phyloP scores from a whole-genome alignment of 2,888 invertebrate species.

The Thymelicus sylvestris region DNA sequence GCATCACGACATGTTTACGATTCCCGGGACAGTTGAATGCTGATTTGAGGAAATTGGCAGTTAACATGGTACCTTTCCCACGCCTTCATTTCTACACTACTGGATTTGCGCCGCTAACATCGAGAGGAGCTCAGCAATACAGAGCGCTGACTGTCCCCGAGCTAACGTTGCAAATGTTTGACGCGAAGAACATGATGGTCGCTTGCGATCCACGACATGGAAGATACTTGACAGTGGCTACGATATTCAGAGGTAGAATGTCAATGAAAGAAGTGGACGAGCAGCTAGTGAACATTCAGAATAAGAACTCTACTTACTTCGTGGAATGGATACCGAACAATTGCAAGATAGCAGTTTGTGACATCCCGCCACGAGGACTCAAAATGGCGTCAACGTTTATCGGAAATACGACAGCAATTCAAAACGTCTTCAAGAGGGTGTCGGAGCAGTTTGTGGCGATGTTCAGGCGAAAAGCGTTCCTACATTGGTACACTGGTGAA shows the following conservation, averaged over 20 bases:
- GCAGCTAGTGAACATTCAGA: constrained; percentile 90
- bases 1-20: constrained; percentile 91
- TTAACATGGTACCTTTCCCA: constrained; percentile 87
- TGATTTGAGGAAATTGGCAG: constrained; percentile 74
- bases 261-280: constrained; percentile 97
- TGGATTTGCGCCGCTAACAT: constrained; percentile 88
- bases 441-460: constrained; percentile 95
- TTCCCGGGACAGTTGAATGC: constrained; percentile 83
- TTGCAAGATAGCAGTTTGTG: constrained; percentile 91
- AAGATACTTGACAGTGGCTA: constrained; percentile 94
- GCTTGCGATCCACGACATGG: constrained; percentile 97
- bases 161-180: constrained; percentile 86
- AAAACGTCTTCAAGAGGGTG: constrained; percentile 93
- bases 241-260: constrained; percentile 95
- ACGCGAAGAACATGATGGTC: constrained; percentile 93
- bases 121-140: constrained; percentile 94
- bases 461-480: constrained; percentile 98
- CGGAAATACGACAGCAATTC: constrained; percentile 94
- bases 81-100: constrained; percentile 84
- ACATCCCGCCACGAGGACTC: constrained; percentile 89
- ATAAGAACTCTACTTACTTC: constrained; percentile 91
- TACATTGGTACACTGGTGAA: constrained; percentile 98
- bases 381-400: constrained; percentile 96
- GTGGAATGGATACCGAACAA: constrained; percentile 93
- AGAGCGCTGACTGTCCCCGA: constrained; percentile 96